Evolutionary conservation across 2,797 vertebrate genomes (phyloP).

Genomic region (Vireo griseus): DNA sequence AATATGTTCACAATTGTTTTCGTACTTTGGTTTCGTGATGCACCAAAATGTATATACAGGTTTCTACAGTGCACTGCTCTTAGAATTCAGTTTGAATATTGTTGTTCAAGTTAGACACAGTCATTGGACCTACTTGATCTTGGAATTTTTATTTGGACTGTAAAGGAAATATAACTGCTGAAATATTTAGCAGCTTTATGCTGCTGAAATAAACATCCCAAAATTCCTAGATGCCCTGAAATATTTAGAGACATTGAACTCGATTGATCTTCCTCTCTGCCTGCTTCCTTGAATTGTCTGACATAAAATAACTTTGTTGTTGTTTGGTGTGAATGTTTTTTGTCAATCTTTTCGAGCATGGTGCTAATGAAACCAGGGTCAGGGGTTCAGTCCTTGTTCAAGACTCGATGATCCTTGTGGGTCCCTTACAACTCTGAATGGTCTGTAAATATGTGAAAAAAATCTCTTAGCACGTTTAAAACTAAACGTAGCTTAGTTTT

Average conservation of each 20-base stretch:
- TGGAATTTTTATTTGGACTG: neutral
- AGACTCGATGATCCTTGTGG: neutral
- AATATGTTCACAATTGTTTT: accelerated
- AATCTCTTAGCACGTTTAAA: neutral
- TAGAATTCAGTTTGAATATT: neutral
- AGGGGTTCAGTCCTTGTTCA: accelerated
- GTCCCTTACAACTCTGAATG: neutral
- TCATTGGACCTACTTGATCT: neutral
- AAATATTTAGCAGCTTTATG: neutral
- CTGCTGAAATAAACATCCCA: neutral
- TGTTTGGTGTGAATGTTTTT: neutral
- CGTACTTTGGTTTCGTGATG: neutral
- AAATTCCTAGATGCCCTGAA: neutral
- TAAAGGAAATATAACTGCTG: neutral
- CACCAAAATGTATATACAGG: neutral
- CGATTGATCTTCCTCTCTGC: neutral
- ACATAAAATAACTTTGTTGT: neutral
- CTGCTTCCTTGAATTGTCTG: neutral
- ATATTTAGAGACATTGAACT: neutral
- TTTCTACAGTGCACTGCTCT: neutral
- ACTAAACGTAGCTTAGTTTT: neutral
- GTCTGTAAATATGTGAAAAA: neutral
- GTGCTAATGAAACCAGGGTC: neutral
- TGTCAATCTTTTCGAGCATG: neutral
- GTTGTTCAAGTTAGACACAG: neutral